Percentiles rank a stretch among this genome's conserved stretches.
Conservation (phyloP, 2,797 vertebrate species). For the Phoeniculus purpureus region DNA sequence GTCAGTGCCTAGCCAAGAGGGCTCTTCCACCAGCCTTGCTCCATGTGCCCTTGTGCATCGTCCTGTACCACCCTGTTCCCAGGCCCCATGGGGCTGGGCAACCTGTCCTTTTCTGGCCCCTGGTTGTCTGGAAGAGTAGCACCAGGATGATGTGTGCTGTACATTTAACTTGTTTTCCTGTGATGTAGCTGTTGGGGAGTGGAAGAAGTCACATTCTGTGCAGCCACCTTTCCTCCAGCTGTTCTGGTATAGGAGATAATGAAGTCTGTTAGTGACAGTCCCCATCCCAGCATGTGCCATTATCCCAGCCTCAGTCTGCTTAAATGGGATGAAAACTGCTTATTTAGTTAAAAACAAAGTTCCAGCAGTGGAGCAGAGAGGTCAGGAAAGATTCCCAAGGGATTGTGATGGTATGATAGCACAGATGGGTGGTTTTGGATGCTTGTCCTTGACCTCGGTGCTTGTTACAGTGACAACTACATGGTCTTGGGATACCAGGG, state of each 20-base stretch:
- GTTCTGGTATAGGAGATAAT: not conserved
- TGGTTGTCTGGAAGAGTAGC: not conserved
- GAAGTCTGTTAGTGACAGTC: not conserved
- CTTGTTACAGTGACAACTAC: not conserved
- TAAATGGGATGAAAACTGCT: not conserved
- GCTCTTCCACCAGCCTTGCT: not conserved
- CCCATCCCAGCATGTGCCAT: not conserved
- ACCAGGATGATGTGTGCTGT: not conserved
- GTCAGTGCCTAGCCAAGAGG: not conserved
- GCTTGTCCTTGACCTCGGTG: not conserved
- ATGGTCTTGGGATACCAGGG: not conserved
- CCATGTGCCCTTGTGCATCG: not conserved
- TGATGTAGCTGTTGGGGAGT: not conserved
- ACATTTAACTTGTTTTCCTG: constrained; percentile 8
- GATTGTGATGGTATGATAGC: not conserved
- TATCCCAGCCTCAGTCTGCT: not conserved
- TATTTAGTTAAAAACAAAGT: not conserved
- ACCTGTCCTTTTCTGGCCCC: not conserved
- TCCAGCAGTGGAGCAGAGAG: not conserved
- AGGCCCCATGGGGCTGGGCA: not conserved
- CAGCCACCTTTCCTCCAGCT: constrained; percentile 1
- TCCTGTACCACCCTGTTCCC: accelerated
- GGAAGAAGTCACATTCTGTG: not conserved
- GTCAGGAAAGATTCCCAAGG: not conserved
- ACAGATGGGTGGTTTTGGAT: not conserved